Evolutionary conservation across 2,113 vertebrate species (phyloP).

Genomic region (Ammodytes dubius): DNA sequence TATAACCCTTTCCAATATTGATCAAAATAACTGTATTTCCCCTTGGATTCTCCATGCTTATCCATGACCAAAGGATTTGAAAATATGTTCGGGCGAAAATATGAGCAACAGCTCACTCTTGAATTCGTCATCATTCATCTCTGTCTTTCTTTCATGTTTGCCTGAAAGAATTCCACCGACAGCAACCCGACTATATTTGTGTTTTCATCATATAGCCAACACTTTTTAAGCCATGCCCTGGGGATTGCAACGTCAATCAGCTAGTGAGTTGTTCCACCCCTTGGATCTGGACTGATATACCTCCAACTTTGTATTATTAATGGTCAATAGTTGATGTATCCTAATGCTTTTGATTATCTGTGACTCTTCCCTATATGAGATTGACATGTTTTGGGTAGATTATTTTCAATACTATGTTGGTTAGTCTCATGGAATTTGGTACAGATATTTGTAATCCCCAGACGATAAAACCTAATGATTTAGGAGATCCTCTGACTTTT

Average conservation of each 20-base stretch:
- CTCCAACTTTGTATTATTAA: neutral
- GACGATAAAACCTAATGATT: neutral
- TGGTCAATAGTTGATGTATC: no score
- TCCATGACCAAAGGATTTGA: neutral
- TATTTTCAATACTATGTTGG: no score
- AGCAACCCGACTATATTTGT: neutral
- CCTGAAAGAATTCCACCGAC: neutral
- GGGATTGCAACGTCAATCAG: neutral
- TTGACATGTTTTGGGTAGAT: no score
- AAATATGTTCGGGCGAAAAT: neutral
- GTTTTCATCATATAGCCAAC: neutral
- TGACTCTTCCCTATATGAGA: no score
- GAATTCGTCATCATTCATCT: neutral
- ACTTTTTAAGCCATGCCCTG: neutral
- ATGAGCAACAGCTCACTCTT: neutral
- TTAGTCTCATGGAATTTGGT: neutral
- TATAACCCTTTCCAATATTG: neutral
- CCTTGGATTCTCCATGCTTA: neutral
- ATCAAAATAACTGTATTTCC: neutral
- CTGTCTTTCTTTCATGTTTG: neutral
- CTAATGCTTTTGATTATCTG: no score
- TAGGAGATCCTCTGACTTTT: neutral
- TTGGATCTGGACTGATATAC: neutral
- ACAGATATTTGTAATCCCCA: neutral
- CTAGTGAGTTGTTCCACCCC: neutral